phyloP scores from a whole-genome alignment of 2,797 vertebrate genomes.

The Platalea minor region DNA sequence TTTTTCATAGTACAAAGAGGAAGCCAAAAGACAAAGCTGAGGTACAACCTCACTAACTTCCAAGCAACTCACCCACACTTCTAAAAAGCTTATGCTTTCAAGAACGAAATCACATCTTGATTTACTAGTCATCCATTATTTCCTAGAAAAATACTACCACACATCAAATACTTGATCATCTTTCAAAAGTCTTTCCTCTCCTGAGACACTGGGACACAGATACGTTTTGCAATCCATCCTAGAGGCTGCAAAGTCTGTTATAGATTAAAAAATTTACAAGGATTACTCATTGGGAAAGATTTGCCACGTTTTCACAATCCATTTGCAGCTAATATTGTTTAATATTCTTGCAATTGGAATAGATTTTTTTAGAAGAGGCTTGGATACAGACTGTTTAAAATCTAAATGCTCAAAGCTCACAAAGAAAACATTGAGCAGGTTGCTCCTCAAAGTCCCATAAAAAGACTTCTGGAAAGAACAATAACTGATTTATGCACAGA shows the following conservation, averaged over 20 bases:
- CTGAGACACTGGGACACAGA: background rate
- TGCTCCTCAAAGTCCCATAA: background rate
- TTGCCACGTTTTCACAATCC: background rate
- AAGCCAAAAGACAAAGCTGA: background rate
- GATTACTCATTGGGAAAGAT: background rate
- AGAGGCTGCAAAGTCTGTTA: background rate
- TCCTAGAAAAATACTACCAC: background rate
- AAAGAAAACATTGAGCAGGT: background rate
- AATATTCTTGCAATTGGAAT: background rate
- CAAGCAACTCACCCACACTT: background rate
- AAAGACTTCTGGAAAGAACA: background rate
- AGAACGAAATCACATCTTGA: background rate
- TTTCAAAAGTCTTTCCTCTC: background rate
- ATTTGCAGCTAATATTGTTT: background rate
- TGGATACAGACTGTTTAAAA: background rate
- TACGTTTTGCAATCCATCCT: background rate
- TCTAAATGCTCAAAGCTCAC: background rate
- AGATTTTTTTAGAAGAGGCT: background rate
- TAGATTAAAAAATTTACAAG: background rate
- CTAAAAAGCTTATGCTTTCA: background rate
- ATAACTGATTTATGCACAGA: background rate
- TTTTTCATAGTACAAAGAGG: background rate
- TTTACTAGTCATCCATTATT: background rate
- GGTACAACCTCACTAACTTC: background rate
- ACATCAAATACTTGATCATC: background rate